phyloP scores from a whole-genome alignment of 2,888 invertebrate genomes.

The Plemyria rubiginata region DNA sequence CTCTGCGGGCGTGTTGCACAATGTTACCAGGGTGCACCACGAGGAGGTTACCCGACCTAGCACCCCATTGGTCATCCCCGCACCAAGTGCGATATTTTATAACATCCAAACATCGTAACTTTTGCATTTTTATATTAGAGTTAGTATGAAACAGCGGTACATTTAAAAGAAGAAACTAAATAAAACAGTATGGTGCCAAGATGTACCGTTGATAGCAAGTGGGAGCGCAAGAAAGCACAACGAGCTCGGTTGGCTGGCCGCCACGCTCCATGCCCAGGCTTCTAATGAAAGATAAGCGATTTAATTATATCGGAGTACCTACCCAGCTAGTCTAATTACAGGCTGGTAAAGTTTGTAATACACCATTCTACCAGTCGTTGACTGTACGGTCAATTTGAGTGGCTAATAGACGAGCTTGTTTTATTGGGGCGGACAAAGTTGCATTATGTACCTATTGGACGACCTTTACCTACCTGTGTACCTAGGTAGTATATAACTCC shows the following conservation, averaged over 20 bases:
- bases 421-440: slow-evolving; percentile 36
- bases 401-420: slow-evolving; percentile 43
- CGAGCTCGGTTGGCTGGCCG: slow-evolving; percentile 58
- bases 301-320: slow-evolving; percentile 70
- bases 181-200: slow-evolving; percentile 62
- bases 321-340: slow-evolving; percentile 52
- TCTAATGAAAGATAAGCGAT: slow-evolving; percentile 73
- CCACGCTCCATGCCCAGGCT: slow-evolving; percentile 61
- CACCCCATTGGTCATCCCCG: no score
- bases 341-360: slow-evolving; percentile 54
- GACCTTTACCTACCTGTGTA: no score
- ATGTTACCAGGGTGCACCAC: no score
- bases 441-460: slow-evolving; percentile 3
- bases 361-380: slow-evolving; percentile 49
- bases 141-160: background rate
- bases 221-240: slow-evolving; percentile 67
- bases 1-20: no score
- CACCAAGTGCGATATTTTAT: no score
- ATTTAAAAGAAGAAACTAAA: slow-evolving; percentile 46
- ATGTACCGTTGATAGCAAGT: slow-evolving; percentile 66
- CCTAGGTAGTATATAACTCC: no score
- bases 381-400: slow-evolving; percentile 66
- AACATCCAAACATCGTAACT: no score
- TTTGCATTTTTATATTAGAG: no score
- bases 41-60: no score